Evolutionary conservation across 1,140 invertebrate genomes (phyloP).

Genomic region (Phthorimaea operculella): DNA sequence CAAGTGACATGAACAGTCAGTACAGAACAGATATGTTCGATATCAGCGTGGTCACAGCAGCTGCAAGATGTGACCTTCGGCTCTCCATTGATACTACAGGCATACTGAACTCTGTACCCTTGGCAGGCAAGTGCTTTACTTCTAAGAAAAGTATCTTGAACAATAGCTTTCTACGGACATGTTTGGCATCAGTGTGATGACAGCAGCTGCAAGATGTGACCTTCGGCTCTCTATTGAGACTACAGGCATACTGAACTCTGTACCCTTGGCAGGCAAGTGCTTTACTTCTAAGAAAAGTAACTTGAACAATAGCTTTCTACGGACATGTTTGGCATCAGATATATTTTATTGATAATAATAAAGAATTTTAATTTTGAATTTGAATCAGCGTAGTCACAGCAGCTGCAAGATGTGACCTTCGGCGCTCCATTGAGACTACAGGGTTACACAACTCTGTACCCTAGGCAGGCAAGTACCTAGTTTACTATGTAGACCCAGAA

Average conservation of each 20-base stretch:
- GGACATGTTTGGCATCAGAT: constrained; percentile 39
- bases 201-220: constrained; percentile 31
- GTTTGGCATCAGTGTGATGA: constrained; percentile 33
- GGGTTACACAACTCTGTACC: constrained; percentile 30
- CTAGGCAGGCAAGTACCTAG: constrained; percentile 31
- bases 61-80: constrained; percentile 29
- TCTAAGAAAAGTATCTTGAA: too few relatives aligned
- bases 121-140: constrained; percentile 33
- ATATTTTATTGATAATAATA: too few relatives aligned
- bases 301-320: too few relatives aligned
- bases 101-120: constrained; percentile 28
- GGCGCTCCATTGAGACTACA: constrained; percentile 19
- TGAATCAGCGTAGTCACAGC: constrained; percentile 29
- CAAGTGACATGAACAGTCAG: too few relatives aligned
- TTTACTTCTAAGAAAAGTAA: too few relatives aligned
- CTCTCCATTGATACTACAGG: constrained; percentile 24
- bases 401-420: constrained; percentile 29
- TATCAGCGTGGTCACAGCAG: constrained; percentile 29
- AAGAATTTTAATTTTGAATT: too few relatives aligned
- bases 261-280: constrained; percentile 34
- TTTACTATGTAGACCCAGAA: too few relatives aligned
- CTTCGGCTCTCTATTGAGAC: constrained; percentile 22
- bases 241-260: constrained; percentile 26
- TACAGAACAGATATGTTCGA: too few relatives aligned
- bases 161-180: too few relatives aligned